Conservation (phyloP, 2,888 invertebrate genomes). For the Platycheirus rosarum region DNA sequence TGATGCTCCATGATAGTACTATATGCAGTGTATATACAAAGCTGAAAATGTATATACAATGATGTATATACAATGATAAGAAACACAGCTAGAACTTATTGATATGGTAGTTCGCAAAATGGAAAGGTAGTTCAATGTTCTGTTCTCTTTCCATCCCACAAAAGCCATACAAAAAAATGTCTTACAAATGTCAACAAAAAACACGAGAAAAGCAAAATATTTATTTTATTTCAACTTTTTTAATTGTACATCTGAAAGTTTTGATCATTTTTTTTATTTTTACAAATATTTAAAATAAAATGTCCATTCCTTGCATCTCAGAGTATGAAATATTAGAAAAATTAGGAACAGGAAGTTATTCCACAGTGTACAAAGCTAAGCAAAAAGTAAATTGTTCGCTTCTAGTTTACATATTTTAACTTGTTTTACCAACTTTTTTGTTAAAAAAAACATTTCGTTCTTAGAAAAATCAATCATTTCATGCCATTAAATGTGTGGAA, state of each 20-base stretch:
- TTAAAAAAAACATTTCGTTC: conserved; percentile 82
- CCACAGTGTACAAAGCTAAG: conserved; percentile 91
- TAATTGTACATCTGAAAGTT: too few relatives aligned
- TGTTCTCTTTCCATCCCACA: neutral
- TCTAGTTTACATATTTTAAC: too few relatives aligned
- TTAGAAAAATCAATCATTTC: conserved; percentile 86
- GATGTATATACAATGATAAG: too few relatives aligned
- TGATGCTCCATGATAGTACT: too few relatives aligned
- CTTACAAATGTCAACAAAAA: neutral
- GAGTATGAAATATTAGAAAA: conserved; percentile 89
- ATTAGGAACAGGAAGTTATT: conserved; percentile 92
- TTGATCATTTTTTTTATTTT: too few relatives aligned
- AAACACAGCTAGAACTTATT: too few relatives aligned
- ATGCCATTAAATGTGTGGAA: conserved; percentile 92
- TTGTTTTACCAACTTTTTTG: too few relatives aligned
- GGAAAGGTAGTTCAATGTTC: too few relatives aligned
- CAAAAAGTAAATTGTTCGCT: conserved; percentile 77
- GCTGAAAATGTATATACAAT: too few relatives aligned
- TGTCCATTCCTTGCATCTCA: conserved; percentile 83
- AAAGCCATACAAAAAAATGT: neutral
- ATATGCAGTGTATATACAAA: too few relatives aligned
- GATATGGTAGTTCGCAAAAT: too few relatives aligned
- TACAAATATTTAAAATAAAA: conserved; percentile 37
- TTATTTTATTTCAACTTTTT: conserved; percentile 9
- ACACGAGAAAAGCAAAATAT: conserved; percentile 2